Evolutionary conservation across 2,888 invertebrate species (phyloP), one percentile per base, ranked within the genome.

Genomic region (Acronicta psi): DNA sequence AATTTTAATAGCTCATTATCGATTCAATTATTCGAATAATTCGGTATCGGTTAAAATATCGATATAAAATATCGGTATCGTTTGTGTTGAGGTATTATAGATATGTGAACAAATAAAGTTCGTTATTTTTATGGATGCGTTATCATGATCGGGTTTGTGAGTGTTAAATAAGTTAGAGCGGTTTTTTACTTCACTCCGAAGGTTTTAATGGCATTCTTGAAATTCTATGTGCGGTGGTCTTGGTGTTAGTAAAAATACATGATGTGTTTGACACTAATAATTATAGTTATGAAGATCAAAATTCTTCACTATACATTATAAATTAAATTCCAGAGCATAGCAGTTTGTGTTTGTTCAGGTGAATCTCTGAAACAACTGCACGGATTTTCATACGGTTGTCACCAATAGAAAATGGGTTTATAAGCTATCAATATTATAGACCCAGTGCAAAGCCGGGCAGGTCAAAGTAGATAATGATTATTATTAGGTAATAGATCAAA

Each of bases 11-110:
- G 59, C 58, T 72, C 46, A 73, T 72, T 76, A 74, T 68, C 62
- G 66, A 77, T 74, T 76, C 76, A 69, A 72, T 68, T 72, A 77
- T 77, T 77, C 66, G 64, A 76, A 70, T 65, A 46, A 74, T 74
- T 72, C 71, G 59, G 59, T 58, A 69, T 71, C 66, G 71, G 49
- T 68, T 57, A 43, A 68, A 46, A 67, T 55, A 66, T 66, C 60
- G 55, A 37, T 46, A 51, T 53, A 49, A 60, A 71, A 69, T 51
- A 71, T 72, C 64, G 59, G 56, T 63, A 74, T 56, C 62, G 71
- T 65, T 58, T 69, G 38, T 61, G 43, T 18, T 37, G 9, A 13
- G 59, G 59, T 52, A 59, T 57, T 61, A 65, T 36, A 67, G 53
- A 16, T 55, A 66, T 53, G 53, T 61, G 56, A 47, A 67, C 73